Evolutionary conservation across 2,113 vertebrate species (phyloP), one percentile per base, ranked within the genome.

Genomic region (Carollia perspicillata): DNA sequence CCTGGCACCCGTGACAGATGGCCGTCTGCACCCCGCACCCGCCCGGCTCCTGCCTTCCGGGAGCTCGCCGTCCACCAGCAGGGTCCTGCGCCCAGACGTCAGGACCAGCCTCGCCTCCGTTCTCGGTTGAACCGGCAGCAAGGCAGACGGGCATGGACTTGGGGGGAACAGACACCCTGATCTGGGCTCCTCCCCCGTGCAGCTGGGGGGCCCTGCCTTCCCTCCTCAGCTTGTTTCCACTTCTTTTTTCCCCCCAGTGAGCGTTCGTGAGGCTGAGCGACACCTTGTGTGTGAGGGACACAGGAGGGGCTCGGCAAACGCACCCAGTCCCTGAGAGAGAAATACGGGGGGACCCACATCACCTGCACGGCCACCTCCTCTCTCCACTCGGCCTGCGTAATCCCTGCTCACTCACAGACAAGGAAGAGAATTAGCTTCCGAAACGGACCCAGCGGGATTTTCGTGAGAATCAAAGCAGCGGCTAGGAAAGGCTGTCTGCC

Each of bases 1-100:
- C 42, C 40, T 6, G 20, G 10, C 10, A 0, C 23, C 58, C 17
- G 1, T 6, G 22, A 5, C 0, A 0, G 35, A 8, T 10, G 20
- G 35, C 47, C 14, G 51, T 20, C 22, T 16, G 26, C 8, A 5
- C 7, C 6, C 65, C 4, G 26, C 3, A 2, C 68, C 8, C 58
- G 33, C 58, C 3, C 20, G 3, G 4, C 28, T 37, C 20, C 26
- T 40, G 51, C 42, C 83, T 66, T 66, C 68, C 6, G 4, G 49
- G 75, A 60, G 33, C 7, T 16, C 0, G 0, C 12, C 37, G 8
- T 33, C 55, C 28, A 8, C 9, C 0, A 5, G 6, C 35, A 10
- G 55, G 77, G 69, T 22, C 88, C 55, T 1, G 14, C 8, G 7
- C 42, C 20, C 9, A 1, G 42, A 44, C 9, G 0, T 28, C 89